These are phyloP conservation scores for Cossypha caffra DNA, from an alignment of 2,797 vertebrate species.

Conservation along the genomic window DNA sequence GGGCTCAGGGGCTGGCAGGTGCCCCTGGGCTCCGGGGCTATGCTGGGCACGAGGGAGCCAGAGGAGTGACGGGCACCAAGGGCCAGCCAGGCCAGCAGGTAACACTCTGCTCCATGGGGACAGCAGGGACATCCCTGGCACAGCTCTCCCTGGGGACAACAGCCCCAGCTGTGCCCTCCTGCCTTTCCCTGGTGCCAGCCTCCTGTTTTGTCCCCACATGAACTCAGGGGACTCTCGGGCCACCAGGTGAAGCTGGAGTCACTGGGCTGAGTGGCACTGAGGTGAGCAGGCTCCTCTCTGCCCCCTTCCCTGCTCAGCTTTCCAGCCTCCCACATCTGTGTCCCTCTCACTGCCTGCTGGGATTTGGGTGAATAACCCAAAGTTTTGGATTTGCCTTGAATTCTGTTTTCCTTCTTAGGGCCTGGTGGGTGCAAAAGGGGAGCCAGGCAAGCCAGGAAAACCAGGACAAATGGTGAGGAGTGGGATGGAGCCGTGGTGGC, in stretches of 20 bases:
- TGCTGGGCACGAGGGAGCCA: constrained; percentile 72
- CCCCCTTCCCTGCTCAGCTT: background rate
- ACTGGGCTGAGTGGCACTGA: constrained; percentile 76
- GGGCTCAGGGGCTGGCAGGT: constrained; percentile 74
- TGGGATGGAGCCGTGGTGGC: background rate
- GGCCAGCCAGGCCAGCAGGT: constrained; percentile 71
- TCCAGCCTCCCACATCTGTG: background rate
- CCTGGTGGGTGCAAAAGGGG: constrained; percentile 77
- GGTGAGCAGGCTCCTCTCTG: constrained; percentile 66
- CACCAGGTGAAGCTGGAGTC: constrained; percentile 78
- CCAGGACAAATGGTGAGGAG: constrained; percentile 78
- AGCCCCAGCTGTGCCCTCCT: background rate
- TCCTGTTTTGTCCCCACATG: background rate
- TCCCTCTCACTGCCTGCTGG: background rate
- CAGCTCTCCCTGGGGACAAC: background rate
- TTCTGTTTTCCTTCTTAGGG: constrained; percentile 71
- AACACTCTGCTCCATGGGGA: background rate
- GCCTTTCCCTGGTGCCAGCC: background rate
- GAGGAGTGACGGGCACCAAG: constrained; percentile 78
- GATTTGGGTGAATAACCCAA: background rate
- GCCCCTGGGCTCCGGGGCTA: constrained; percentile 75
- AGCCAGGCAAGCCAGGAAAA: constrained; percentile 75
- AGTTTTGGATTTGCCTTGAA: background rate
- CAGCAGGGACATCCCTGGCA: background rate
- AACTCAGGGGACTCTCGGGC: constrained; percentile 81